A percentile compares a stretch with the other conserved stretches of the same genome.
Evolutionary conservation across 2,888 invertebrate genomes (phyloP).

Genomic region (Zonitis immaculata): DNA sequence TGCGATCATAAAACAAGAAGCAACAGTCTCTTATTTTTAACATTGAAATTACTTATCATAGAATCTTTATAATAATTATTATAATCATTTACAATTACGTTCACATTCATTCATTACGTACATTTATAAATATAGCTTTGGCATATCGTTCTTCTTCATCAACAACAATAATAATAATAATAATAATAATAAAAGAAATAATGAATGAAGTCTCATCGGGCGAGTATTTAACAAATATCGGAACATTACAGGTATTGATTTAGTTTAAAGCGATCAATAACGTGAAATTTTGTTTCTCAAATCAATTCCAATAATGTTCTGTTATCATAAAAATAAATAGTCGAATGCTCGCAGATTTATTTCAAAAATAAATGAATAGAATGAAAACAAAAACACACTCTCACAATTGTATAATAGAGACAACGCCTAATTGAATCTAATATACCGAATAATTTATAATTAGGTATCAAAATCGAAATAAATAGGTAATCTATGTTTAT

Average conservation of each 20-base stretch:
- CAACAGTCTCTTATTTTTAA: conserved; percentile 49
- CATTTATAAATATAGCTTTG: conserved; percentile 29
- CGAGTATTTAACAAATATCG: not conserved
- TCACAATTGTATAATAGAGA: conserved; percentile 22
- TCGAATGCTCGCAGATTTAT: conserved; percentile 48
- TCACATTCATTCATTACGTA: conserved; percentile 32
- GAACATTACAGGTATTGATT: not conserved
- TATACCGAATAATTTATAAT: conserved; percentile 2
- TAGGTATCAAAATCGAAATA: not conserved
- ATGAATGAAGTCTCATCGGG: not conserved
- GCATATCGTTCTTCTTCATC: conserved; percentile 26
- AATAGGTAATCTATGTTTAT: too few species aligned
- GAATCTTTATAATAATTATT: conserved; percentile 20
- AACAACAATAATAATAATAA: too few species aligned
- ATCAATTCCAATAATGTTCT: too few species aligned
- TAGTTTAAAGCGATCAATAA: too few species aligned
- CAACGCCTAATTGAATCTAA: conserved; percentile 26
- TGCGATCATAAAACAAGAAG: conserved; percentile 40
- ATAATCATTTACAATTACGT: conserved; percentile 32
- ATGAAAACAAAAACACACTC: conserved; percentile 14
- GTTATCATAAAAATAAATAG: too few species aligned
- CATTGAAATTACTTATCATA: conserved; percentile 45
- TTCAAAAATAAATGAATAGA: too few species aligned
- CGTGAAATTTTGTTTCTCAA: too few species aligned
- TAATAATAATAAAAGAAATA: too few species aligned